phyloP scores from a whole-genome alignment of 2,888 invertebrate species.

The Rhimphoctona megacephalus region DNA sequence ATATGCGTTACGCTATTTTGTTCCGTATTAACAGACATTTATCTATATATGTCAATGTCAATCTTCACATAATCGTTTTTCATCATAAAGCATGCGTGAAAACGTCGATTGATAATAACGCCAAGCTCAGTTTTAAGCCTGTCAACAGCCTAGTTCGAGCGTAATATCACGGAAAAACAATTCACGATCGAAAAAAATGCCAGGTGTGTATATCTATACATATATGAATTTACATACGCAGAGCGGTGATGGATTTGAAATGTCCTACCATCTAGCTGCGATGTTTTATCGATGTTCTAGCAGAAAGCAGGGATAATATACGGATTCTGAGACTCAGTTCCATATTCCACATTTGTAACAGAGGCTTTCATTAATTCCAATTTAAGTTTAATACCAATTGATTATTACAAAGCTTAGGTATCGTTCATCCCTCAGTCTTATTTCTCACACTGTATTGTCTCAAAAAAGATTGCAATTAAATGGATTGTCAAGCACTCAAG shows the following conservation, averaged over 20 bases:
- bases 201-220: background rate
- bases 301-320: constrained; percentile 23
- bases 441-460: background rate
- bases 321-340: background rate
- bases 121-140: constrained; percentile 66
- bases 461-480: constrained; percentile 6
- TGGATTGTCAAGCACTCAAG: background rate
- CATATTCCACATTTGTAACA: constrained; percentile 42
- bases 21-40: constrained; percentile 24
- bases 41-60: constrained; percentile 25
- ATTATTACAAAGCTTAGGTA: constrained; percentile 30
- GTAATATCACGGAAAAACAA: constrained; percentile 79
- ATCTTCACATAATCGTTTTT: constrained; percentile 42
- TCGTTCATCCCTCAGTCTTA: constrained; percentile 22
- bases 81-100: constrained; percentile 58
- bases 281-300: background rate
- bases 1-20: background rate
- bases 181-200: constrained; percentile 78
- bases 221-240: background rate
- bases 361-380: constrained; percentile 39
- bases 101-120: constrained; percentile 81
- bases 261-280: constrained; percentile 17
- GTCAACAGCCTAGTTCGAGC: constrained; percentile 54
- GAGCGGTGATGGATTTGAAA: constrained; percentile 68
- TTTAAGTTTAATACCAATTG: constrained; percentile 35